Conservation (phyloP, 1,140 invertebrate genomes). For the Leptinotarsa defecta region DNA sequence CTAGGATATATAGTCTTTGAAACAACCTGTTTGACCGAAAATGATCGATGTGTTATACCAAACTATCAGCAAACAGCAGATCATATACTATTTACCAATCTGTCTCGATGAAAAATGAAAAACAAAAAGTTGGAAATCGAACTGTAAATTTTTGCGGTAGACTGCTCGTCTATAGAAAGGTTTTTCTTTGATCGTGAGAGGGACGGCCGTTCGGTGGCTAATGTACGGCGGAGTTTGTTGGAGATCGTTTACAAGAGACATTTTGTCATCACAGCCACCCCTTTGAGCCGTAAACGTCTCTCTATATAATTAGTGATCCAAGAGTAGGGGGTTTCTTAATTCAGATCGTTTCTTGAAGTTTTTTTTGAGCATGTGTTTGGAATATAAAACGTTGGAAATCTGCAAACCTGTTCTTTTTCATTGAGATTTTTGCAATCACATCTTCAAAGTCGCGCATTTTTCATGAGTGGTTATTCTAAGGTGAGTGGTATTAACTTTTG, state of each 20-base stretch:
- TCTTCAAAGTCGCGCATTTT: no score
- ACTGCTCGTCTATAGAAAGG: neutral
- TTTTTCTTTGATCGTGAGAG: neutral
- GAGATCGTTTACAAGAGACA: constrained; percentile 6
- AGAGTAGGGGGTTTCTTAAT: neutral
- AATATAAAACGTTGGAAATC: constrained; percentile 4
- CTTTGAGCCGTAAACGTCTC: constrained; percentile 16
- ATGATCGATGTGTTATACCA: no score
- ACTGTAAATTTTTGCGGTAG: neutral
- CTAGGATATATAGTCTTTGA: no score
- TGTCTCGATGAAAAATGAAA: no score
- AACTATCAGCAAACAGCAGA: no score
- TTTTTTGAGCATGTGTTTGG: constrained; percentile 10
- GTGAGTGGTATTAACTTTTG: no score
- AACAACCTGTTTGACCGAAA: no score
- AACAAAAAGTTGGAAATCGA: no score
- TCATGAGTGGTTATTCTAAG: no score
- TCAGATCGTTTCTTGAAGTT: constrained; percentile 16
- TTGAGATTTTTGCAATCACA: no score
- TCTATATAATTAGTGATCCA: constrained; percentile 19
- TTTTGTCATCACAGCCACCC: constrained; percentile 21
- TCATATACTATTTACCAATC: no score
- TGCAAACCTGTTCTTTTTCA: no score
- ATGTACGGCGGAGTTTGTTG: neutral
- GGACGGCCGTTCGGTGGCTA: neutral